Base-by-base conservation (phyloP, 1,140 invertebrate species). In the Meloidogyne exigua region DNA sequence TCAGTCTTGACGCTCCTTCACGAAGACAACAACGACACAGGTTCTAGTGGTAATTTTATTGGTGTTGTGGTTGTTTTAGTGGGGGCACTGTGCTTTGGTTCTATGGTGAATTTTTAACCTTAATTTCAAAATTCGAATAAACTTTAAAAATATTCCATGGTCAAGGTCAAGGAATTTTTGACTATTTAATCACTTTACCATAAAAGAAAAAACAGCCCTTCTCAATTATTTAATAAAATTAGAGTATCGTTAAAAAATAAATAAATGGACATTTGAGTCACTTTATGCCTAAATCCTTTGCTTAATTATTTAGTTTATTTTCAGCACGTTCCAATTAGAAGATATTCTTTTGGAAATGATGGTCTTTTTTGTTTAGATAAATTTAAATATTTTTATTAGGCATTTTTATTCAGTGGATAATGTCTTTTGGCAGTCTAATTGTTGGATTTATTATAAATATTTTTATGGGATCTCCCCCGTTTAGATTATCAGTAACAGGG, bases 381-480 rank as follows among this genome's bases (percentile, higher is more conserved):
- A 10, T 42, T 63, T 18, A 32, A 44, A 13, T 32, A 25, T 21
- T 15, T 21, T 57, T n/a, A 13, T 76, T 69, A 76, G 74, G 67
- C 1, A 13, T 79, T 32, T 79, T 79, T 75, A 68, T 80, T 12
- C 78, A 79, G 44, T 79, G 68, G 70, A 69, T 70, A 0, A 79
- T 79, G 78, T 73, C 67, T 13, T 66, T 79, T 21, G 78, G 77
- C 62, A 80, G 63, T 25, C 23, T 79, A 18, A 68, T 68, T 26
- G 57, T 73, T 39, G 77, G 77, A 32, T 79, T 79, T 49, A 57
- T 65, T 11, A 66, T 79, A 9, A 79, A 80, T 66, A 42, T 36
- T 21, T 64, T 66, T 15, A 66, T 64, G 49, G 77, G 67, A n/a
- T 80, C 57, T 26, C 78, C 78, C 15, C 78, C 78, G 0, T 32